Percentiles rank a stretch among this genome's conserved stretches.
Conservation (phyloP, 2,797 vertebrate genomes). For the Mormyrus hasselquistii region DNA sequence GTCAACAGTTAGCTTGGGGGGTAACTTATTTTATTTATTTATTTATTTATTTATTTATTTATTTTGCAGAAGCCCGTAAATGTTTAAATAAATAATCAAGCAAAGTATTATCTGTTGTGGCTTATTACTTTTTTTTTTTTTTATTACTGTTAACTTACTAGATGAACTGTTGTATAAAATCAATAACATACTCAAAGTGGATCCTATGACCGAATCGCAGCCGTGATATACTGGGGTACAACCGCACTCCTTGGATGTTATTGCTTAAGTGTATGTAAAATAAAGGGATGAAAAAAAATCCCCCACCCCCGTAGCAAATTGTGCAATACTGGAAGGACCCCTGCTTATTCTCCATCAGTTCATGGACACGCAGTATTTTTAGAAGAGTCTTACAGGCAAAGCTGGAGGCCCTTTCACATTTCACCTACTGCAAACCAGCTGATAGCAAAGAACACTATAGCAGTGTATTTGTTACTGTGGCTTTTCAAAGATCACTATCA, state of each 20-base stretch:
- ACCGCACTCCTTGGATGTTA: not conserved
- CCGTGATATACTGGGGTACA: not conserved
- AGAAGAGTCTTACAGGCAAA: not conserved
- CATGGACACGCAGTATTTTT: not conserved
- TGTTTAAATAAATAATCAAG: not conserved
- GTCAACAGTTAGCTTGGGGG: not conserved
- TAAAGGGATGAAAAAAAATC: not conserved
- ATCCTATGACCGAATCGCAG: not conserved
- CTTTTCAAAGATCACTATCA: not conserved
- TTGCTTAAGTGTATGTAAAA: not conserved
- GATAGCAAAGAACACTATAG: not conserved
- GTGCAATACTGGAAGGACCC: not conserved
- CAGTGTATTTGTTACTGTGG: not conserved
- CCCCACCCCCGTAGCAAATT: not conserved
- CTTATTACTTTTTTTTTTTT: not conserved
- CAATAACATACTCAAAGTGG: not conserved
- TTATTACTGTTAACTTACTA: not conserved
- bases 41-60: too few relatives aligned
- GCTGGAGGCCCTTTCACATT: not conserved
- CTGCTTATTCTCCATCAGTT: not conserved
- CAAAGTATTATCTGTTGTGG: not conserved
- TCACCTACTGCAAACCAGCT: not conserved
- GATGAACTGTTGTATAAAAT: not conserved
- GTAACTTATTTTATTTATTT: too few relatives aligned
- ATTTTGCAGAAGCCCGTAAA: not conserved